These are phyloP conservation scores for Xylophagus ater DNA, from an alignment of 2,888 invertebrate species.

Conservation along the genomic window DNA sequence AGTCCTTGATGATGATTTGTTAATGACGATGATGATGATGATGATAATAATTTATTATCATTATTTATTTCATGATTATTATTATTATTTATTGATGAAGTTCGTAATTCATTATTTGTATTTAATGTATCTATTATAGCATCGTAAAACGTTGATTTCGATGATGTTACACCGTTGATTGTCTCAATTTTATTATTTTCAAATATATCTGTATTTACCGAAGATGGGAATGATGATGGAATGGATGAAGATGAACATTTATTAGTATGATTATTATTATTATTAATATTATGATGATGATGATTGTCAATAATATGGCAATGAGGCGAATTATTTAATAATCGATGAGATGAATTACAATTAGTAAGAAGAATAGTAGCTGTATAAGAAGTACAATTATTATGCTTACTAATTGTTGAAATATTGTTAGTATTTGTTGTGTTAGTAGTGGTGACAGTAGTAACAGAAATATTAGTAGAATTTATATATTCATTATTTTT, in stretches of 20 bases:
- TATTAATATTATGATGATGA: no score
- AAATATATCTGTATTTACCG: no score
- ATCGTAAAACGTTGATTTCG: constrained; percentile 6
- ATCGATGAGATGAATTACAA: constrained; percentile 13
- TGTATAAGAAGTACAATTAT: constrained; percentile 14
- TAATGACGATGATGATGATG: not conserved
- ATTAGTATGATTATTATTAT: constrained; percentile 7
- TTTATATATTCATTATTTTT: constrained; percentile 8
- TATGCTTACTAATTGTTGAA: constrained; percentile 8
- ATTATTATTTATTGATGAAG: constrained; percentile 6
- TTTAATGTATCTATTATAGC: constrained; percentile 8
- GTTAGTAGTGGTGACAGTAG: constrained; percentile 4
- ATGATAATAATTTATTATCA: constrained; percentile 2
- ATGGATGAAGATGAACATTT: constrained; percentile 6
- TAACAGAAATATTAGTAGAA: constrained; percentile 6
- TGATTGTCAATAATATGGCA: constrained; percentile 6
- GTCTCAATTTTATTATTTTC: constrained; percentile 4
- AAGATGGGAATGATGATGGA: constrained; percentile 8
- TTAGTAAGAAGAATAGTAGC: constrained; percentile 16
- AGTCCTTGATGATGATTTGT: constrained; percentile 12
- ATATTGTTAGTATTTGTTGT: constrained; percentile 5
- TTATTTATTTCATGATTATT: constrained; percentile 7
- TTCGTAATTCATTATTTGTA: constrained; percentile 2
- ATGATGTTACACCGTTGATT: constrained; percentile 4
- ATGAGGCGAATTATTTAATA: constrained; percentile 7